phyloP scores from a whole-genome alignment of 2,797 vertebrate species.

The Urosaurus nigricauda region DNA sequence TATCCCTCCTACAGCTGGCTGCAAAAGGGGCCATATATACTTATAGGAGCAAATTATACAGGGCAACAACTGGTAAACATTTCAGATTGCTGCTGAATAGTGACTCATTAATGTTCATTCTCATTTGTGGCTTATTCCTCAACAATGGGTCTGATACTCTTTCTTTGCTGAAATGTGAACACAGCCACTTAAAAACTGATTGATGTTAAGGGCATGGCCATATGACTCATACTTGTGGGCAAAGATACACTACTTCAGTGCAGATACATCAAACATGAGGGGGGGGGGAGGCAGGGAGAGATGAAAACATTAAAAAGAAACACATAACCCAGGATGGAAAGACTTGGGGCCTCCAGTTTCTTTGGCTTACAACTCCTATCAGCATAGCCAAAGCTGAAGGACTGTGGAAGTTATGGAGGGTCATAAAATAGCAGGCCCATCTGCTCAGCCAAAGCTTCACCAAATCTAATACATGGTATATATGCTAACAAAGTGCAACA shows the following conservation, averaged over 20 bases:
- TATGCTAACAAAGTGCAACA: no score
- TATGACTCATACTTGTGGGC: neutral
- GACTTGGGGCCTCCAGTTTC: neutral
- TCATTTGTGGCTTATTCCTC: neutral
- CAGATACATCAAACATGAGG: neutral
- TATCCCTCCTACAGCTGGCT: neutral
- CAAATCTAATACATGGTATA: no score
- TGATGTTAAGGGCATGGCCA: neutral
- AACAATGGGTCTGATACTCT: neutral
- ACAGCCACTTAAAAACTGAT: neutral
- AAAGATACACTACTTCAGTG: neutral
- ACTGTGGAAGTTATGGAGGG: neutral
- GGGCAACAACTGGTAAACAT: slow-evolving; percentile 30
- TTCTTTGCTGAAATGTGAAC: slow-evolving; percentile 21
- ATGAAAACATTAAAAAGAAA: neutral
- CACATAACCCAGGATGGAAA: neutral
- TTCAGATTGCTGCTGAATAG: slow-evolving; percentile 26
- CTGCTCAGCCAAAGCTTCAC: no score
- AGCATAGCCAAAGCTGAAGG: neutral
- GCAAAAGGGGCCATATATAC: slow-evolving; percentile 24
- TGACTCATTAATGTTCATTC: slow-evolving; percentile 3
- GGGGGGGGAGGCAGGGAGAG: no score
- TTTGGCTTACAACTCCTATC: neutral
- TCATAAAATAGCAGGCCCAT: neutral
- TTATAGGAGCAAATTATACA: slow-evolving; percentile 36